Evolutionary conservation across 2,797 vertebrate species (phyloP).

Genomic region (Erpetoichthys calabaricus): DNA sequence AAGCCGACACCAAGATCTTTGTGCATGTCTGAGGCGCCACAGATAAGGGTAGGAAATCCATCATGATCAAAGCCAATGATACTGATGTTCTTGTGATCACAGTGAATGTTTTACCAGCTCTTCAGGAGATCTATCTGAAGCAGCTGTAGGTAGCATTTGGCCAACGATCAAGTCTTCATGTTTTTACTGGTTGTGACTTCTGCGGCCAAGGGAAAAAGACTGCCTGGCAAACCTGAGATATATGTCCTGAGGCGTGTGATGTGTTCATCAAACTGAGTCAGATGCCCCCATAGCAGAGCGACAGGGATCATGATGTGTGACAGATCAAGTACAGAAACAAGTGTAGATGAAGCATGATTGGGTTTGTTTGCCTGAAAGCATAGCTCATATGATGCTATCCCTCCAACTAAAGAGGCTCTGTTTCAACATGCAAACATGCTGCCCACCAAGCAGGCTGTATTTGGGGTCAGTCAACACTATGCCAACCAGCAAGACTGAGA

Average conservation of each 20-base stretch:
- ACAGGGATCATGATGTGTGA: background rate
- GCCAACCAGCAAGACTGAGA: slow-evolving; percentile 6
- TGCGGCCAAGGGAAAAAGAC: slow-evolving; percentile 4
- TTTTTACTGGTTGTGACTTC: slow-evolving; percentile 11
- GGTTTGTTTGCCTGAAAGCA: slow-evolving; percentile 6
- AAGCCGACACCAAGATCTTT: too few species aligned
- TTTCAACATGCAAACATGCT: slow-evolving; percentile 8
- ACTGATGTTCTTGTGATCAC: too few species aligned
- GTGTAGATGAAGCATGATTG: slow-evolving; percentile 8
- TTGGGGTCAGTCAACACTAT: slow-evolving; percentile 8
- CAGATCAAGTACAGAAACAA: slow-evolving; percentile 6
- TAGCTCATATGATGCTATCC: slow-evolving; percentile 1
- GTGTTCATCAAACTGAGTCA: slow-evolving; percentile 11
- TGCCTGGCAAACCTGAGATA: slow-evolving; percentile 10
- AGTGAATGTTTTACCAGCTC: too few species aligned
- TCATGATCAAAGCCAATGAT: too few species aligned
- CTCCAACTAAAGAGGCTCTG: slow-evolving; percentile 2
- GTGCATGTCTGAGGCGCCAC: too few species aligned
- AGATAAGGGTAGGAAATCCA: too few species aligned
- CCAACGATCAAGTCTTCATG: background rate
- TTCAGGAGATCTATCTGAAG: too few species aligned
- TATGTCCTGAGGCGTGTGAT: slow-evolving; percentile 5
- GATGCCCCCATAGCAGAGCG: slow-evolving; percentile 3
- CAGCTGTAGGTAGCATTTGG: too few species aligned
- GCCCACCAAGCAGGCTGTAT: slow-evolving; percentile 9